Base-by-base conservation (phyloP, 2,888 invertebrate genomes). In the Taenaris catops region DNA sequence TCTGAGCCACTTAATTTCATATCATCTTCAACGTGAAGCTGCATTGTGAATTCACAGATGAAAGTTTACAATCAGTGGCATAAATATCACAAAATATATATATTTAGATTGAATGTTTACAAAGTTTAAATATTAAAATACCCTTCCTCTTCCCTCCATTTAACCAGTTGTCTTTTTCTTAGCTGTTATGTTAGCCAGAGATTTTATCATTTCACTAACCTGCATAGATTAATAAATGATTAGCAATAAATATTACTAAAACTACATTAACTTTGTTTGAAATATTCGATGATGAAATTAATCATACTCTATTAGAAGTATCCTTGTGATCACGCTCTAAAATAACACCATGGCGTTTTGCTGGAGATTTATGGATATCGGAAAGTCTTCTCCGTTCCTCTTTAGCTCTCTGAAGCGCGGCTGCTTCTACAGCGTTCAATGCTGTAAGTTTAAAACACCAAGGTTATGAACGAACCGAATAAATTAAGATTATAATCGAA, bases 1-100 rank as follows among this genome's bases (percentile, higher is more conserved):
- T 92, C 92, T 27, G 92, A 92, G 38, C 81, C 67, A 20, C 88
- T 70, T 39, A 89, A 81, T 67, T 81, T 79, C 45, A 84, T 64
- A 28, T 78, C 78, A 29, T 83, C 73, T 47, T 75, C 71, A 33
- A 60, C 43, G 21, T 28, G 25, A 3, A 38, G 38, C 51, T 51
- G 38, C 1, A 31, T 33, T 17, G 5, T 17, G 6, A 17, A 17
- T 8, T 3, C 4, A 4, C 1, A 14, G 2, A 25, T 8, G 3
- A 14, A 12, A 1, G 9, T 3, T 9, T 3, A 11, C n/a, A n/a
- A n/a, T n/a, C n/a, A n/a, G n/a, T n/a, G n/a, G n/a, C n/a, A n/a
- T n/a, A n/a, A n/a, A n/a, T n/a, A n/a, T n/a, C n/a, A n/a, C n/a
- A n/a, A n/a, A n/a, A n/a, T n/a, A n/a, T n/a, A n/a, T n/a, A n/a